A percentile compares a stretch with the other conserved stretches of the same genome.
Evolutionary conservation across 1,140 invertebrate species (phyloP).

Genomic region (Apis florea): DNA sequence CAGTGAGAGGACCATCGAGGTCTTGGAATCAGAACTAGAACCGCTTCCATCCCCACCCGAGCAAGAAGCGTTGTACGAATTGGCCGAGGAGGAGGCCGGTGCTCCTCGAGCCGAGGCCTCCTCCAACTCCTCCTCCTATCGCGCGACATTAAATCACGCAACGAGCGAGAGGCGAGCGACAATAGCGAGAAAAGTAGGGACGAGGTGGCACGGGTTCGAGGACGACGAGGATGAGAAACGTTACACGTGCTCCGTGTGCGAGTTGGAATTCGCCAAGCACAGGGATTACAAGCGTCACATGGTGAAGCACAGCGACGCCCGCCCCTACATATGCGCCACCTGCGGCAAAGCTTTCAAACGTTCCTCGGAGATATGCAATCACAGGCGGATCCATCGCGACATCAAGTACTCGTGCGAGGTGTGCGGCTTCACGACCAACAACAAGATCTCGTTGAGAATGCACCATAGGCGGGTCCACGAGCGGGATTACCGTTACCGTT

Average conservation of each 20-base stretch:
- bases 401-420: conserved; percentile 8
- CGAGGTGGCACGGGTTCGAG: not conserved
- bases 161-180: too few relatives aligned
- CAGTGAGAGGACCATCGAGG: too few relatives aligned
- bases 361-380: not conserved
- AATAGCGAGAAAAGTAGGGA: too few relatives aligned
- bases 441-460: not conserved
- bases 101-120: too few relatives aligned
- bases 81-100: too few relatives aligned
- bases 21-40: not conserved
- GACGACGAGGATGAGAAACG: not conserved
- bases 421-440: conserved; percentile 18
- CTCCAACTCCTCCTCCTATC: too few relatives aligned
- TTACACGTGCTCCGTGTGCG: conserved; percentile 2
- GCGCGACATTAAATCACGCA: too few relatives aligned
- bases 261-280: not conserved
- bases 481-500: not conserved
- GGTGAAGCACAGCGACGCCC: conserved; percentile 24
- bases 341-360: conserved; percentile 38
- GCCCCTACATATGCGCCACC: conserved; percentile 14
- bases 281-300: conserved; percentile 17
- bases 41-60: not conserved
- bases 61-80: not conserved
- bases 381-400: not conserved
- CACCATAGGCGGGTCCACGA: conserved; percentile 23